Evolutionary conservation across 2,113 vertebrate genomes (phyloP).

Genomic region (Baryphthengus martii): DNA sequence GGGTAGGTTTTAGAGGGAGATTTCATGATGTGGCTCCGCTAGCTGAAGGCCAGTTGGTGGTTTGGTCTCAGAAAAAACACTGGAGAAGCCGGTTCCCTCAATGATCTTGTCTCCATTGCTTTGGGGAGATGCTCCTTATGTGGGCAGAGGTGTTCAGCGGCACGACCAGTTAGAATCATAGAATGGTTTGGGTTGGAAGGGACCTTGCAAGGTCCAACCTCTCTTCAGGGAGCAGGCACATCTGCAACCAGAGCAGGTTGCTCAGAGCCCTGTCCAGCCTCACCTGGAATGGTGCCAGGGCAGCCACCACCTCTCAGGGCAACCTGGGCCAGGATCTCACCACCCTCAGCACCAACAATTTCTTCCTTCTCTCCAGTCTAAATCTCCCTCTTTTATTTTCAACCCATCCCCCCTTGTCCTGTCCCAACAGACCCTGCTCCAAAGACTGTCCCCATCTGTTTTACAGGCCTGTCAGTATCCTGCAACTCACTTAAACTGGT

Average conservation of each 20-base stretch:
- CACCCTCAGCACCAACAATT: too few relatives aligned
- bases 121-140: not conserved
- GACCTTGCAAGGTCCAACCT: too few relatives aligned
- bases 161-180: too few relatives aligned
- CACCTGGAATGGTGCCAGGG: not conserved
- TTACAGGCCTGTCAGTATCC: not conserved
- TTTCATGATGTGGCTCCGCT: not conserved
- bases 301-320: not conserved
- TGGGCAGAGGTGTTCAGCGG: not conserved
- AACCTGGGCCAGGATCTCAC: too few relatives aligned
- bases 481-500: not conserved
- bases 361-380: too few relatives aligned
- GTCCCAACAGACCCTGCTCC: not conserved
- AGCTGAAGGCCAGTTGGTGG: not conserved
- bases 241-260: not conserved
- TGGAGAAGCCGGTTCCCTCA: not conserved
- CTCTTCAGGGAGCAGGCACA: too few relatives aligned
- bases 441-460: not conserved
- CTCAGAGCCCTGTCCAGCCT: not conserved
- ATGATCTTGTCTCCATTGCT: too few relatives aligned
- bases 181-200: too few relatives aligned
- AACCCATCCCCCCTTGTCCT: too few relatives aligned
- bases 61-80: not conserved
- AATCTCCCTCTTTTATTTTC: too few relatives aligned
- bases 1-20: not conserved